A percentile compares a stretch with the other conserved stretches of the same genome.
Evolutionary conservation across 2,797 vertebrate species (phyloP).

Genomic region (Siniperca scherzeri): DNA sequence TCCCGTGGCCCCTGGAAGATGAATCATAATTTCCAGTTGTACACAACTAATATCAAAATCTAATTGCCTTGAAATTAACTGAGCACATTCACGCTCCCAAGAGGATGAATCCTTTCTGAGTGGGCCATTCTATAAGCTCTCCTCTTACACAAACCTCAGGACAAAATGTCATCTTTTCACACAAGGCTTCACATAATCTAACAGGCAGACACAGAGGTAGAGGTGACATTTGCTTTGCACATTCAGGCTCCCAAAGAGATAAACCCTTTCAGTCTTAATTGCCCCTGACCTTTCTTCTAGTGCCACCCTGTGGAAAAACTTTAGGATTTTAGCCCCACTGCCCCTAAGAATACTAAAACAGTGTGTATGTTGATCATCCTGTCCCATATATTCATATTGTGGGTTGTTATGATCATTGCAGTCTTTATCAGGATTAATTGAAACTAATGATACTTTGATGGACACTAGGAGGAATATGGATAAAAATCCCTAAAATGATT

Average conservation of each 20-base stretch:
- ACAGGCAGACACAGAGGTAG: background rate
- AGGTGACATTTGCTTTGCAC: background rate
- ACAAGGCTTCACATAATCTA: background rate
- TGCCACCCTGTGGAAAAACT: background rate
- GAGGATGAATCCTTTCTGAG: background rate
- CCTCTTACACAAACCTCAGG: background rate
- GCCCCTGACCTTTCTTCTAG: background rate
- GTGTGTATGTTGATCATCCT: background rate
- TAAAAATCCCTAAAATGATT: background rate
- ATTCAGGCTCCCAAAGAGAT: background rate
- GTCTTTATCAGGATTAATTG: background rate
- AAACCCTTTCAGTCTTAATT: background rate
- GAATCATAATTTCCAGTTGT: background rate
- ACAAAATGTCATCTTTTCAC: background rate
- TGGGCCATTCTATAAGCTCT: background rate
- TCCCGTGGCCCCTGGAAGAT: background rate
- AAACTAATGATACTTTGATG: background rate
- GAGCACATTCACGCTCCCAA: background rate
- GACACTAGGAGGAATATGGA: background rate
- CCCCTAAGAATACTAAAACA: background rate
- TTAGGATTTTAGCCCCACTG: no score
- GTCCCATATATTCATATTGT: background rate
- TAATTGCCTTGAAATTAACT: background rate
- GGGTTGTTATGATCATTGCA: background rate
- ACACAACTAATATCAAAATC: background rate